A percentile compares a stretch with the other conserved stretches of the same genome.
phyloP scores from a whole-genome alignment of 2,888 invertebrate species.

The Merodon equestris region DNA sequence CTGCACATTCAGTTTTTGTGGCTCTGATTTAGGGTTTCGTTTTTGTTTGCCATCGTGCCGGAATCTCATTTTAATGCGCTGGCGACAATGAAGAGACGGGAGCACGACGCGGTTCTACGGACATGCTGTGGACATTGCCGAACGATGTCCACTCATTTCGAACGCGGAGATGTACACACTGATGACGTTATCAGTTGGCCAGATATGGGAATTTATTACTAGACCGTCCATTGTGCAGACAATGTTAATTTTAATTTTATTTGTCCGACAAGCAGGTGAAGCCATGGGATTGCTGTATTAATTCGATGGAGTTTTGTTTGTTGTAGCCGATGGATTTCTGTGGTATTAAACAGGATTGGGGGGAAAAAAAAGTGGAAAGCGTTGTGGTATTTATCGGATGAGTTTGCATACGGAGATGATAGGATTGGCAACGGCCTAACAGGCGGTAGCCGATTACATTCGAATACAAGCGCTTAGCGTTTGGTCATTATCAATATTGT shows the following conservation, averaged over 20 bases:
- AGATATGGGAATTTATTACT: slow-evolving; percentile 41
- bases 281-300: background rate
- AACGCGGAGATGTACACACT: background rate
- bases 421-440: no score
- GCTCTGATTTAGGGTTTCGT: slow-evolving; percentile 1
- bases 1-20: background rate
- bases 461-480: no score
- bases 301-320: background rate
- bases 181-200: slow-evolving; percentile 10
- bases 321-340: no score
- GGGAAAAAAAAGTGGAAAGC: no score
- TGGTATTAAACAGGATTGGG: no score
- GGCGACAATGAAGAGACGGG: slow-evolving; percentile 3
- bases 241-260: slow-evolving; percentile 31
- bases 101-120: slow-evolving; percentile 1
- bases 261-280: slow-evolving; percentile 14
- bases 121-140: slow-evolving; percentile 12
- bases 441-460: background rate
- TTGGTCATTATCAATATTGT: no score
- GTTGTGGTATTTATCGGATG: no score
- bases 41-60: slow-evolving; percentile 18
- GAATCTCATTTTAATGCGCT: slow-evolving; percentile 32
- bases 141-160: background rate
- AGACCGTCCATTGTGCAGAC: slow-evolving; percentile 1
- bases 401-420: no score